Conservation (phyloP, 2,113 vertebrate species). For the Calyptommatus sinebrachiatus region DNA sequence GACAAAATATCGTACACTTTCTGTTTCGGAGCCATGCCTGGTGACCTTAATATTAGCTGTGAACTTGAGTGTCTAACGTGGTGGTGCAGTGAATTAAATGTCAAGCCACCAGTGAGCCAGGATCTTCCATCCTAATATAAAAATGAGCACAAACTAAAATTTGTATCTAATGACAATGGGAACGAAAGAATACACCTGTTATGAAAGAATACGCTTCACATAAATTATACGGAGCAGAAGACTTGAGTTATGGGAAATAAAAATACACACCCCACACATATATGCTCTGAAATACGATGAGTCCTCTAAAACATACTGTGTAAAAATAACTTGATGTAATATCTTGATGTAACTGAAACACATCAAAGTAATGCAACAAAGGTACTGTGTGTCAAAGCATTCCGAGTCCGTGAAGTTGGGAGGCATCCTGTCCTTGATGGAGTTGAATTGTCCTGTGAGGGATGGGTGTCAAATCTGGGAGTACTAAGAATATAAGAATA, state of each 20-base stretch:
- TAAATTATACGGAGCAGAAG: slow-evolving; percentile 28
- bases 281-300: slow-evolving; percentile 14
- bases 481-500: no score
- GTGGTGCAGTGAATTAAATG: slow-evolving; percentile 37
- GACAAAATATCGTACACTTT: slow-evolving; percentile 19
- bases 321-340: slow-evolving; percentile 38
- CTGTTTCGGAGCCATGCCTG: slow-evolving; percentile 49
- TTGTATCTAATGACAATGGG: slow-evolving; percentile 33
- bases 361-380: neutral
- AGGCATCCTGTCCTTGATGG: no score
- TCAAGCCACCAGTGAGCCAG: slow-evolving; percentile 42
- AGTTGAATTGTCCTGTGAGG: no score
- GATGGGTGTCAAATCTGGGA: no score
- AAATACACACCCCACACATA: slow-evolving; percentile 14
- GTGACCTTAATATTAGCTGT: slow-evolving; percentile 66
- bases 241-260: slow-evolving; percentile 10
- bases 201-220: slow-evolving; percentile 39
- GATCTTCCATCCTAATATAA: slow-evolving; percentile 47
- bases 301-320: neutral
- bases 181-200: slow-evolving; percentile 35
- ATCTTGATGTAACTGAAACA: neutral
- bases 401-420: no score
- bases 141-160: slow-evolving; percentile 29
- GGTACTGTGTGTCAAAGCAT: no score
- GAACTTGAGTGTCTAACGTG: slow-evolving; percentile 52